Conservation (phyloP, 2,113 vertebrate genomes). For the Vulpes lagopus region DNA sequence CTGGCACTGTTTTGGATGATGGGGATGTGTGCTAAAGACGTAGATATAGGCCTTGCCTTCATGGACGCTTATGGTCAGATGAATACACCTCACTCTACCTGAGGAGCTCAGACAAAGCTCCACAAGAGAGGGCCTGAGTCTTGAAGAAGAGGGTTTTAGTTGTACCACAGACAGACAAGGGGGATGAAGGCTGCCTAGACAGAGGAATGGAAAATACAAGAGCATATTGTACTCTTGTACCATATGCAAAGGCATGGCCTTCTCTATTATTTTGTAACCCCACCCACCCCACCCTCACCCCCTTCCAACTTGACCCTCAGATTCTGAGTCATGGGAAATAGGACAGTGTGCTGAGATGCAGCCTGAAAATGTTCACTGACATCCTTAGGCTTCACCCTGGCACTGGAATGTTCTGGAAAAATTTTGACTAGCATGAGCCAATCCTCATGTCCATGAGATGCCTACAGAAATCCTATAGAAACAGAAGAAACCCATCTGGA, state of each 20-base stretch:
- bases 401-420: not conserved
- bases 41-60: not conserved
- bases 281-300: no score
- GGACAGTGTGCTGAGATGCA: rapidly evolving
- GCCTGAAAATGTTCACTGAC: not conserved
- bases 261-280: not conserved
- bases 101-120: not conserved
- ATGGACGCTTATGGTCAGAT: not conserved
- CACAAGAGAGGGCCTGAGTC: not conserved
- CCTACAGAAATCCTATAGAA: not conserved
- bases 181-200: not conserved
- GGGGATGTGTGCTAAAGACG: not conserved
- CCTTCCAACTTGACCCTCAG: not conserved
- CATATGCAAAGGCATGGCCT: not conserved
- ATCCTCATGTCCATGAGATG: not conserved
- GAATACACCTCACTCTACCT: not conserved
- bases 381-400: not conserved
- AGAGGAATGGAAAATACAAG: not conserved
- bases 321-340: not conserved
- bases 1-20: not conserved
- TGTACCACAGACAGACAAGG: no score
- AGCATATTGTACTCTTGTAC: no score
- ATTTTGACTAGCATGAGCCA: not conserved
- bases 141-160: not conserved
- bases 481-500: not conserved